Base-by-base conservation (phyloP, 2,797 vertebrate species). In the Nannoperca obscura region DNA sequence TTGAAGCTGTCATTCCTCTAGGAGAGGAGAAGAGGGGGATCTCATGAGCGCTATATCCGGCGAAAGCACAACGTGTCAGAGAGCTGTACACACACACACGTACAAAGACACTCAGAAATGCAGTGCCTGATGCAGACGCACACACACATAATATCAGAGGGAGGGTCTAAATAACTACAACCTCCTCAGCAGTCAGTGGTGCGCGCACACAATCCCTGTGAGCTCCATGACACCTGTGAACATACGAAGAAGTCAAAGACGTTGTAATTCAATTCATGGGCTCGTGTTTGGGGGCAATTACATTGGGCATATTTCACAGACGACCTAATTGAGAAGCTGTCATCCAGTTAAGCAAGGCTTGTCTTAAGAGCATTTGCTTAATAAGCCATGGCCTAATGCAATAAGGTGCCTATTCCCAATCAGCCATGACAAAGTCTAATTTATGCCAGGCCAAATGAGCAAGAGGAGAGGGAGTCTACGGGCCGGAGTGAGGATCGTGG, bases 341-440 rank as follows among this genome's bases (percentile, higher is more conserved):
- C 94, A 93, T 89, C 93, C 89, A 92, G 93, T 94, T 95, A 94
- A 96, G 92, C 91, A 93, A 94, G 91, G 91, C 94, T 90, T 92
- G 90, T 91, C 93, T 93, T 94, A 92, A 92, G 93, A 95, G 92
- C 92, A 89, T 95, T 93, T 93, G 93, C 91, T 93, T 95, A 95
- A 95, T 95, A 94, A 94, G 91, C 93, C 94, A 53, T 95, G 91
- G 80, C 82, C 92, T 95, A 95, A 95, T 94, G 94, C 94, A 95
- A 95, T 95, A 93, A 93, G 93, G 93, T 94, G 93, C 94, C 93
- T 90, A 94, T 93, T 94, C 89, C 91, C 93, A 94, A 95, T 95
- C 94, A 95, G 89, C 92, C 94, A 90, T 93, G 91, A 95, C 93
- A 91, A 94, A 95, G 91, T 93, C 91, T 91, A 90, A 94, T 95